phyloP scores from a whole-genome alignment of 2,797 vertebrate species.

The Argyrosomus regius region DNA sequence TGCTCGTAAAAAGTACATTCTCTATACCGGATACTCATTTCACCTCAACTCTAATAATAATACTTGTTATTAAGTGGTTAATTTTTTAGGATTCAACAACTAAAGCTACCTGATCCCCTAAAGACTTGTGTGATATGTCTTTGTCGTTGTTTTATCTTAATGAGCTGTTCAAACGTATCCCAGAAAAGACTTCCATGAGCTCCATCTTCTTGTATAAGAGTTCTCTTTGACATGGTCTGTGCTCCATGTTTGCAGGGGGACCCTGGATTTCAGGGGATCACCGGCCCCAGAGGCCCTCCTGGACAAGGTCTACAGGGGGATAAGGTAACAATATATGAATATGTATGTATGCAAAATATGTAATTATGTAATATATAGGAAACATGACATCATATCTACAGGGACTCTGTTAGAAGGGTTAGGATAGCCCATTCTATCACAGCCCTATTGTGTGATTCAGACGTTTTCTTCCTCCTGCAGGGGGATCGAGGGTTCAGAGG shows the following conservation, averaged over 20 bases:
- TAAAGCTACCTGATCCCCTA: too few species aligned
- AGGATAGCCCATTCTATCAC: background rate
- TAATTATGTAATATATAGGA: too few species aligned
- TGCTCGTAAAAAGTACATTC: too few species aligned
- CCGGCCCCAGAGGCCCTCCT: constrained; percentile 85
- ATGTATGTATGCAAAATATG: background rate
- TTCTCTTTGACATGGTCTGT: background rate
- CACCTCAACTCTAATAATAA: too few species aligned
- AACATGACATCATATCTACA: too few species aligned
- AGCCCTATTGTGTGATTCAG: background rate
- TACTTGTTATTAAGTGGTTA: too few species aligned
- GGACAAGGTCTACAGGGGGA: constrained; percentile 87
- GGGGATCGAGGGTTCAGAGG: constrained; percentile 89
- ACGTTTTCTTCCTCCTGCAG: constrained; percentile 68
- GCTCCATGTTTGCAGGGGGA: constrained; percentile 84
- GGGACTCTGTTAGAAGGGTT: too few species aligned
- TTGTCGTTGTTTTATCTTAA: too few species aligned
- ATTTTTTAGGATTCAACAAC: too few species aligned
- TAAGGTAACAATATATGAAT: constrained; percentile 82
- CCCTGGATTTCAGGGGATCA: constrained; percentile 86
- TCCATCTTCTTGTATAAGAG: background rate
- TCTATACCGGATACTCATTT: too few species aligned
- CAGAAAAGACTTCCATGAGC: background rate
- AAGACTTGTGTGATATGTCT: too few species aligned
- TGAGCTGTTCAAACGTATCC: too few species aligned